Evolutionary conservation across 2,797 vertebrate species (phyloP).

Genomic region (Gymnothorax javanicus): DNA sequence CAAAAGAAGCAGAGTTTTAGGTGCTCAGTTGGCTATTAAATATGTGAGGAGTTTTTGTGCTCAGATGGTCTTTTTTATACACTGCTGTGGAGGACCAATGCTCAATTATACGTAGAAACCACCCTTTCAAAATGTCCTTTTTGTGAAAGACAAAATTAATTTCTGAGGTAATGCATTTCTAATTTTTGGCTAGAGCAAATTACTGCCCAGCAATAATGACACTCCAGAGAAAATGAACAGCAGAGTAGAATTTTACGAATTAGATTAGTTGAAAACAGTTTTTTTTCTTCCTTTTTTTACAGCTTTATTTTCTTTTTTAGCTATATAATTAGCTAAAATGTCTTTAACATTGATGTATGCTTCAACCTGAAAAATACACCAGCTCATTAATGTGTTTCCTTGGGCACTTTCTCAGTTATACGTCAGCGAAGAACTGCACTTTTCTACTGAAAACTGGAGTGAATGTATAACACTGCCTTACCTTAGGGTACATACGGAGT

Average conservation of each 20-base stretch:
- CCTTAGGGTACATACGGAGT: too few species aligned
- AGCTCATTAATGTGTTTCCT: too few species aligned
- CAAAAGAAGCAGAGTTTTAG: not conserved
- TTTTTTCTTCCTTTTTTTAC: slow-evolving; percentile 27
- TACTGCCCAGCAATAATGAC: slow-evolving; percentile 49
- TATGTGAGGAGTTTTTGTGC: not conserved
- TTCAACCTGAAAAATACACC: slow-evolving; percentile 12
- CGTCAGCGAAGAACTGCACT: not conserved
- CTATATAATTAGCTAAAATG: slow-evolving; percentile 19
- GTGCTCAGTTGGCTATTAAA: not conserved
- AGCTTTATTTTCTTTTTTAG: slow-evolving; percentile 46
- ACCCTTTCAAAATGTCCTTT: not conserved
- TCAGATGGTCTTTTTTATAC: not conserved
- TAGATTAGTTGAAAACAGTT: slow-evolving; percentile 42
- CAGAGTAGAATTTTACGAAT: slow-evolving; percentile 47
- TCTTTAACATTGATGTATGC: slow-evolving; percentile 47
- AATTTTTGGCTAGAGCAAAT: slow-evolving; percentile 53
- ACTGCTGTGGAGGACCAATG: not conserved
- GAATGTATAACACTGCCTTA: too few species aligned
- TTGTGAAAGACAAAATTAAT: slow-evolving; percentile 25
- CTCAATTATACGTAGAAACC: not conserved
- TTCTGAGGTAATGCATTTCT: slow-evolving; percentile 46
- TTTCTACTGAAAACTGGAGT: not conserved
- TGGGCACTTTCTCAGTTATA: not conserved
- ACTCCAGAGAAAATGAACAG: slow-evolving; percentile 44